Conservation (phyloP, 2,113 vertebrate genomes). For the Cryptomyrus ogoouensis region DNA sequence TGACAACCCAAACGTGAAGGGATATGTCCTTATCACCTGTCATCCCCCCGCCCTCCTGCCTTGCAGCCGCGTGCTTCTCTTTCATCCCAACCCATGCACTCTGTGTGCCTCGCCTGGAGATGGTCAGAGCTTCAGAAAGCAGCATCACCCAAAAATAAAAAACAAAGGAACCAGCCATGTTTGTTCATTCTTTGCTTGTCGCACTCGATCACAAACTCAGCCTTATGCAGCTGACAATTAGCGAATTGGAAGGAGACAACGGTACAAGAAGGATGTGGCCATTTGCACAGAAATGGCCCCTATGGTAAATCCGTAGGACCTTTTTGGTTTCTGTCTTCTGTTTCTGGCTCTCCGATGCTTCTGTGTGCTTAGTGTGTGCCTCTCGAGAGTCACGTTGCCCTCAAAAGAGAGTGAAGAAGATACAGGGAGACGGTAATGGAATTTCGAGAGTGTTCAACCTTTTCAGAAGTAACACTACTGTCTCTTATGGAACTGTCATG, state of each 20-base stretch:
- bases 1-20: background rate
- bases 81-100: background rate
- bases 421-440: slow-evolving; percentile 1
- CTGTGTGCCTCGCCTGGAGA: background rate
- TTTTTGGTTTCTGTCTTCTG: background rate
- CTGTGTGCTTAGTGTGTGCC: background rate
- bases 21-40: background rate
- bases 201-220: background rate
- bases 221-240: background rate
- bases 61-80: background rate
- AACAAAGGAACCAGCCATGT: background rate
- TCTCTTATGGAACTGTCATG: background rate
- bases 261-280: background rate
- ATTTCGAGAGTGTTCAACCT: background rate
- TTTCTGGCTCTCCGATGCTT: too few species aligned
- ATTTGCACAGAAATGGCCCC: background rate
- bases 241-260: background rate
- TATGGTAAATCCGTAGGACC: background rate
- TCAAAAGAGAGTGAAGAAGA: background rate
- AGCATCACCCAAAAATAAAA: background rate
- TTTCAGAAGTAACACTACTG: background rate
- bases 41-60: background rate
- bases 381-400: background rate
- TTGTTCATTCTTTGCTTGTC: background rate
- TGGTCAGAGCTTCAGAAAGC: background rate